These are phyloP conservation scores for Phocoena sinus DNA, from an alignment of 2,113 vertebrate genomes.

Conservation along the genomic window DNA sequence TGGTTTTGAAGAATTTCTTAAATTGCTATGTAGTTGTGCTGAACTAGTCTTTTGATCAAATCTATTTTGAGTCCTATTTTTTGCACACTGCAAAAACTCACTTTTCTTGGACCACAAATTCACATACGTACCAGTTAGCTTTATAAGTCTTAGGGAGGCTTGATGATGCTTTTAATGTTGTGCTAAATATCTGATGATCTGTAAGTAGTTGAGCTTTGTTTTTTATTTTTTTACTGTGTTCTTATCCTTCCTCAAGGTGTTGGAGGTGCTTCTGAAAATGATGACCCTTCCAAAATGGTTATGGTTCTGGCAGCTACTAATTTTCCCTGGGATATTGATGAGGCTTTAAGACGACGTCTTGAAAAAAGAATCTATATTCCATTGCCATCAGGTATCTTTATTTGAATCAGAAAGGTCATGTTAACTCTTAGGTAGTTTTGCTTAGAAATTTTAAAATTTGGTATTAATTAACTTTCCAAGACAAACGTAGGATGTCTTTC, in stretches of 20 bases:
- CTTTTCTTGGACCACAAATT: neutral
- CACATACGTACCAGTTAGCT: neutral
- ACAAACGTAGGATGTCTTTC: neutral
- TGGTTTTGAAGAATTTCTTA: neutral
- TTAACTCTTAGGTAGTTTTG: neutral
- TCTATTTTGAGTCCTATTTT: neutral
- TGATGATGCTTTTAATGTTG: neutral
- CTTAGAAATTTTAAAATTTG: neutral
- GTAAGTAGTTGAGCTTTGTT: neutral
- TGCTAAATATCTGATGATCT: neutral
- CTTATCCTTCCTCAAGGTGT: slow-evolving; percentile 84
- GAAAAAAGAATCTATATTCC: slow-evolving; percentile 99
- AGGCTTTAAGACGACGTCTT: slow-evolving; percentile 93
- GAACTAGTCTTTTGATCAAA: neutral
- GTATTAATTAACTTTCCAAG: neutral
- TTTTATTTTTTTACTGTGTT: neutral
- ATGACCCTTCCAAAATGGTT: slow-evolving; percentile 98
- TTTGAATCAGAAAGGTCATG: neutral
- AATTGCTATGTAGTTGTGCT: neutral
- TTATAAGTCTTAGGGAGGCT: neutral
- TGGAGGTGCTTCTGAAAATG: slow-evolving; percentile 93
- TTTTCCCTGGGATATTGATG: slow-evolving; percentile 99
- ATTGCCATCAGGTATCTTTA: slow-evolving; percentile 90
- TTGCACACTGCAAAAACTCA: neutral
- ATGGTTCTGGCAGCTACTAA: slow-evolving; percentile 99